A percentile compares a stretch with the other conserved stretches of the same genome.
These are phyloP conservation scores for Oreochromis tanganicae DNA, from an alignment of 2,113 vertebrate genomes.

Conservation along the genomic window DNA sequence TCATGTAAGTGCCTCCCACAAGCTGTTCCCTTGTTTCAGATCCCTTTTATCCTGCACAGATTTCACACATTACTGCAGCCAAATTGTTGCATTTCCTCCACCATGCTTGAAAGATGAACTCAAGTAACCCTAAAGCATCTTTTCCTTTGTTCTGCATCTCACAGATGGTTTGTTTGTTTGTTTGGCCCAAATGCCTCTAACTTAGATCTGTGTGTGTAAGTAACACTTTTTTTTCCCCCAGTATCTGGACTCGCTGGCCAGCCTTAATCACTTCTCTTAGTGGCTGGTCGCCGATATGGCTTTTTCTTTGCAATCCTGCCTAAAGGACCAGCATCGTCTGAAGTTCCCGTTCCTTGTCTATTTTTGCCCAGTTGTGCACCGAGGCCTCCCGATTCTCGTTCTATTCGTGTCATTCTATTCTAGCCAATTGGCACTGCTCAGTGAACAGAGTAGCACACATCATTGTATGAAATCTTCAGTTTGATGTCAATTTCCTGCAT, in stretches of 20 bases:
- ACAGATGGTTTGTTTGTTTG: background rate
- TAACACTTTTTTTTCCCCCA: background rate
- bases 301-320: background rate
- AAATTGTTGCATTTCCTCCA: background rate
- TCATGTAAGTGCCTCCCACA: background rate
- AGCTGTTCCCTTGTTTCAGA: background rate
- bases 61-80: background rate
- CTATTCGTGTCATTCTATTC: background rate
- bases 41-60: background rate
- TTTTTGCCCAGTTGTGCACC: background rate
- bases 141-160: background rate
- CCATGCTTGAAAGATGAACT: background rate
- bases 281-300: background rate
- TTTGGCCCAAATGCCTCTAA: background rate
- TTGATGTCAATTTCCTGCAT: background rate
- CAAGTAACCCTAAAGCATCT: background rate
- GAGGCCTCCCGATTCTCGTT: background rate
- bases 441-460: background rate
- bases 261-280: background rate
- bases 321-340: background rate
- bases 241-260: background rate
- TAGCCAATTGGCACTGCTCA: background rate
- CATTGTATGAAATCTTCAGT: background rate
- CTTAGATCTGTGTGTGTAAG: background rate
- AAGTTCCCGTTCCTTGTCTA: background rate